Base-by-base conservation (phyloP, 2,888 invertebrate genomes). In the Argyresthia goedartella region DNA sequence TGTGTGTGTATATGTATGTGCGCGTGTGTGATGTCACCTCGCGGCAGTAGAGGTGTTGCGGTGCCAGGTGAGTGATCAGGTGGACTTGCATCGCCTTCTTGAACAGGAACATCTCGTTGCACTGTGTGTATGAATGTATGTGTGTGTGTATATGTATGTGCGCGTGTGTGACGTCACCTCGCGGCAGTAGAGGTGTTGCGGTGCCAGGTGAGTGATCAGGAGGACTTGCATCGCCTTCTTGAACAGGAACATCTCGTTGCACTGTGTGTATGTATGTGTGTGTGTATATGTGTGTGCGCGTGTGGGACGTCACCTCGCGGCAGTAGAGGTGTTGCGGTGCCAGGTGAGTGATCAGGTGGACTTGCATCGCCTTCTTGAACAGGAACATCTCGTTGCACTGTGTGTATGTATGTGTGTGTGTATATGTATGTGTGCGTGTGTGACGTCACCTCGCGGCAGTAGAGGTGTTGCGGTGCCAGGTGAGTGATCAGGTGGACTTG, bases 331-430 rank as follows among this genome's bases (percentile, higher is more conserved):
- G 66, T 1, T 74, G 73, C 0, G 72, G 61, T 14, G 67, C 69
- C 8, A 71, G 66, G 59, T 85, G 85, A 0, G 82, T 81, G 0
- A 75, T 57, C 2, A 70, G 57, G 13, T 85, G 85, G 0, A 81
- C 61, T 51, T 81, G 69, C 70, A 81, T 70, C 0, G 82, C 79
- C 52, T 76, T 79, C 58, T 81, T 82, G 66, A 84, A 82, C 8
- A 80, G 63, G 57, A 85, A 85, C 50, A 57, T 57, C 56, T 84
- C 84, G 11, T 62, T 73, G 56, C 84, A 85, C 0, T 57, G 25
- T 25, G 25, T 25, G 25, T 25, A 6, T 7, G 42, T n/a, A 3
- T 13, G 8, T 7, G 1, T 13, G 6, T 4, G 25, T 2, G 25
- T 42, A n/a, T 8, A 8, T 11, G 13, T 11, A 6, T 11, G 11